Evolutionary conservation across 1,140 invertebrate species (phyloP).

Genomic region (Popillia japonica): DNA sequence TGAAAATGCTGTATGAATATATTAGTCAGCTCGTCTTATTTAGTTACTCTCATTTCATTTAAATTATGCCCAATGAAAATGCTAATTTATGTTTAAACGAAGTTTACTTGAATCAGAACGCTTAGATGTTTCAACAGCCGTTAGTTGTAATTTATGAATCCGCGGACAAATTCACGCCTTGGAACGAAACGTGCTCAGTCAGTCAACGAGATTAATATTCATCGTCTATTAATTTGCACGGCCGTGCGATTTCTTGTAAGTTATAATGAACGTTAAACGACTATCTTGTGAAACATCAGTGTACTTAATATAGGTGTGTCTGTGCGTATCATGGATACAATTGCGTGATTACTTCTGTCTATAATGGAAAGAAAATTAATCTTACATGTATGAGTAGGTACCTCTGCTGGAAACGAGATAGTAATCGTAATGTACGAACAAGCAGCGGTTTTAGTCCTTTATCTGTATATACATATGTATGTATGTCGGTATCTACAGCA

Average conservation of each 20-base stretch:
- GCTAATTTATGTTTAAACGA: slow-evolving; percentile 11
- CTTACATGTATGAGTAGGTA: too few relatives aligned
- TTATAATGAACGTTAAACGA: not conserved
- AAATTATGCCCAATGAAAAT: too few relatives aligned
- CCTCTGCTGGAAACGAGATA: too few relatives aligned
- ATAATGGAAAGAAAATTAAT: not conserved
- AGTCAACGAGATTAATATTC: slow-evolving; percentile 21
- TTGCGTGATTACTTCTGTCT: not conserved
- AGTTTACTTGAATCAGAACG: not conserved
- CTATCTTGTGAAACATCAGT: slow-evolving; percentile 1
- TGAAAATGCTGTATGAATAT: too few relatives aligned
- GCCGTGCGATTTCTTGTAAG: not conserved
- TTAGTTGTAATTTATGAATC: not conserved
- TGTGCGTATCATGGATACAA: not conserved
- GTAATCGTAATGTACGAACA: too few relatives aligned
- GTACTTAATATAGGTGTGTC: not conserved
- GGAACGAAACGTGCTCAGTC: slow-evolving; percentile 5
- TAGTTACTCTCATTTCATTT: too few relatives aligned
- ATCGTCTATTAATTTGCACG: slow-evolving; percentile 16
- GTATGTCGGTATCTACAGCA: too few relatives aligned
- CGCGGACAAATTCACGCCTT: slow-evolving; percentile 14
- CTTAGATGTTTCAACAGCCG: not conserved
- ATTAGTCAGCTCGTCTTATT: too few relatives aligned
- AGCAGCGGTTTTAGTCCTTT: too few relatives aligned
- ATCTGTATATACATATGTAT: too few relatives aligned